These are phyloP conservation scores for Acleris cristana DNA, from an alignment of 2,888 invertebrate genomes.

Conservation along the genomic window DNA sequence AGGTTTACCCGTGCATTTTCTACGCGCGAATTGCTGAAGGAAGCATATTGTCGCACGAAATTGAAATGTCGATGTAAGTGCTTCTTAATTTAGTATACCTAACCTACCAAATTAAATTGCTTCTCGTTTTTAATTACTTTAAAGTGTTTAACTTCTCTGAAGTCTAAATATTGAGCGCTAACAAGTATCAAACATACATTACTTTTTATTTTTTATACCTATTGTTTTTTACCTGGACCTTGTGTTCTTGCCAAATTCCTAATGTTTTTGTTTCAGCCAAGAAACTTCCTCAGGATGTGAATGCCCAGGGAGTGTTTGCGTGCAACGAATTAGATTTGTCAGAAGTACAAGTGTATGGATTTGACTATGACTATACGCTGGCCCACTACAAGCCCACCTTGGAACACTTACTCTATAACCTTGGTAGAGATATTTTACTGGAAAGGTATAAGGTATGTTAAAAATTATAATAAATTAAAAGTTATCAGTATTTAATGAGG, in stretches of 20 bases:
- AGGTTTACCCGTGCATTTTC: slow-evolving; percentile 56
- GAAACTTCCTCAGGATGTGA: slow-evolving; percentile 93
- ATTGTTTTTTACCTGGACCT: too few relatives aligned
- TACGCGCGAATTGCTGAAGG: slow-evolving; percentile 76
- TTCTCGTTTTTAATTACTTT: slow-evolving; percentile 14
- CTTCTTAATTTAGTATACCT: slow-evolving; percentile 22
- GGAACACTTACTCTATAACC: slow-evolving; percentile 94
- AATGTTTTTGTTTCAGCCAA: slow-evolving; percentile 84
- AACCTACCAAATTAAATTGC: slow-evolving; percentile 20
- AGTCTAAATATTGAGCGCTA: too few relatives aligned
- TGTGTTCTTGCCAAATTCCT: too few relatives aligned
- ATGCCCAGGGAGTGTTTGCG: slow-evolving; percentile 95
- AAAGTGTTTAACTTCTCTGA: background rate
- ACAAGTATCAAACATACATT: too few relatives aligned
- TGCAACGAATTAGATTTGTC: slow-evolving; percentile 97
- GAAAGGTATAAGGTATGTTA: slow-evolving; percentile 91
- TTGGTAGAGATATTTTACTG: slow-evolving; percentile 94
- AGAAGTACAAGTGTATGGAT: slow-evolving; percentile 97
- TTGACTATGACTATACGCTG: slow-evolving; percentile 99
- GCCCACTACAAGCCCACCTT: slow-evolving; percentile 96
- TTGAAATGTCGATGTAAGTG: slow-evolving; percentile 89
- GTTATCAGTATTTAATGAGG: too few relatives aligned
- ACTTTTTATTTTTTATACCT: too few relatives aligned
- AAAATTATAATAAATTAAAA: background rate
- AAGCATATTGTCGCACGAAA: slow-evolving; percentile 87